Conservation (phyloP, 2,797 vertebrate species). For the Tarsius wallacei region DNA sequence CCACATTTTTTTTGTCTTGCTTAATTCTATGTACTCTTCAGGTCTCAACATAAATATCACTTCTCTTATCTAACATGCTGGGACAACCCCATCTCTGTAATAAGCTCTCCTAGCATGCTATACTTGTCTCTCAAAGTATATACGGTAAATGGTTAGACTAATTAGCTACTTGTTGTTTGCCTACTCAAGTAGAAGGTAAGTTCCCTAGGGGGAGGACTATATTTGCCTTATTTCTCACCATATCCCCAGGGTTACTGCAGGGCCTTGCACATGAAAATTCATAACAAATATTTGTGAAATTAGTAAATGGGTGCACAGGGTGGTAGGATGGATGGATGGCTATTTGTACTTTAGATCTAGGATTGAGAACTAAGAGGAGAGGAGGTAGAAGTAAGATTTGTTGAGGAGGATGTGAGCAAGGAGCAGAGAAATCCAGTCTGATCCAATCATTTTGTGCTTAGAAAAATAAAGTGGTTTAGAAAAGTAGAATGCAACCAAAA, state of each 20-base stretch:
- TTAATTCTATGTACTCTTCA: not conserved
- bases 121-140: not conserved
- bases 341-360: not conserved
- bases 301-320: not conserved
- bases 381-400: not conserved
- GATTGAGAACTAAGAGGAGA: not conserved
- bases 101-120: rapidly evolving
- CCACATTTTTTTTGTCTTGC: not conserved
- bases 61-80: not conserved
- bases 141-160: not conserved
- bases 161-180: not conserved
- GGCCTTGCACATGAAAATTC: not conserved
- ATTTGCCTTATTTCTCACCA: not conserved
- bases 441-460: not conserved
- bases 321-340: not conserved
- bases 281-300: not conserved
- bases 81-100: too few relatives aligned
- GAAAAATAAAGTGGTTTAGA: not conserved
- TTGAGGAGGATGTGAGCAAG: not conserved
- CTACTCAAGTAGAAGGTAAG: not conserved
- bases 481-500: not conserved
- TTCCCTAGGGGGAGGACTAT: not conserved
- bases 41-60: not conserved
- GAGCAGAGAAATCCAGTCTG: not conserved
- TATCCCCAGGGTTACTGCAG: too few relatives aligned